A percentile compares a stretch with the other conserved stretches of the same genome.
phyloP scores from a whole-genome alignment of 2,888 invertebrate species.

The Harmothoe impar region DNA sequence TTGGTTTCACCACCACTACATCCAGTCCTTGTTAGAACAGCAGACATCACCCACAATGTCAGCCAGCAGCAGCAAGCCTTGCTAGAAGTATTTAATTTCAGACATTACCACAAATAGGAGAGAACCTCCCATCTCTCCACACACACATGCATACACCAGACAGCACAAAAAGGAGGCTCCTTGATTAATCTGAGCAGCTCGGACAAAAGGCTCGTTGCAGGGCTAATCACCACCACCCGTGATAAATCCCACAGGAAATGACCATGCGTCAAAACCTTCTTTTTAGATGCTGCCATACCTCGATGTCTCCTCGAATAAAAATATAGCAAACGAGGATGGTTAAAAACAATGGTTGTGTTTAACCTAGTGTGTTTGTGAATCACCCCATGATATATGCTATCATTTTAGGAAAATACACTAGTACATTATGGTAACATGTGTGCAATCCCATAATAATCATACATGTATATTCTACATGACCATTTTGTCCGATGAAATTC shows the following conservation, averaged over 20 bases:
- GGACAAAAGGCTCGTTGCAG: neutral
- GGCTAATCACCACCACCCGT: slow-evolving; percentile 18
- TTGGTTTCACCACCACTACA: neutral
- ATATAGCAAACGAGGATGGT: no score
- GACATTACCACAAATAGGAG: neutral
- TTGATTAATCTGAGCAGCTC: slow-evolving; percentile 12
- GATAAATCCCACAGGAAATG: slow-evolving; percentile 59
- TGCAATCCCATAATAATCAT: no score
- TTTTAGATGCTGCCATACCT: neutral
- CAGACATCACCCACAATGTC: neutral
- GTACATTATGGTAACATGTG: no score
- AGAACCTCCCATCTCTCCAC: no score
- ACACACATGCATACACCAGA: no score
- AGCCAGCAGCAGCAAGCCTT: neutral
- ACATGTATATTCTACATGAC: no score
- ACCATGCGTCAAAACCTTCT: slow-evolving; percentile 48
- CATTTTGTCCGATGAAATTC: no score
- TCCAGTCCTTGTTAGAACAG: neutral
- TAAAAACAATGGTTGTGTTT: no score
- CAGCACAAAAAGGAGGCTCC: neutral
- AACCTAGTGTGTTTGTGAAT: no score
- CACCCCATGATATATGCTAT: no score
- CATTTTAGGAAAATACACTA: no score
- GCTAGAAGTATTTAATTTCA: slow-evolving; percentile 36
- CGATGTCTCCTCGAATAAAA: neutral